These are phyloP conservation scores for Holotrichia oblita DNA, from an alignment of 1,140 invertebrate species.

Conservation along the genomic window DNA sequence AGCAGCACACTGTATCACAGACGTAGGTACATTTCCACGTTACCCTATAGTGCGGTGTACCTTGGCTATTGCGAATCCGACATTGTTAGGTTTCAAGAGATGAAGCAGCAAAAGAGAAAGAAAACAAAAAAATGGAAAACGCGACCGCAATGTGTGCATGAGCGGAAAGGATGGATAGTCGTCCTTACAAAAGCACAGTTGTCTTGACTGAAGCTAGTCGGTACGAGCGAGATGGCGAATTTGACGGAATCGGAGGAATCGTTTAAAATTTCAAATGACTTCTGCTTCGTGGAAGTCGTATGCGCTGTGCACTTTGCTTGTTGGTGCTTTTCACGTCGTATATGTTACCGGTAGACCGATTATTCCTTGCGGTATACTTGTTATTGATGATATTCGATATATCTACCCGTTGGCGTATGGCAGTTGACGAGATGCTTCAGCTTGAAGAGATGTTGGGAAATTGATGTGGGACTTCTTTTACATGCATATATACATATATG, in stretches of 20 bases:
- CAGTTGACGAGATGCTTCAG: neutral
- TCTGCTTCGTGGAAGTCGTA: neutral
- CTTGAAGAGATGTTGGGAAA: no score
- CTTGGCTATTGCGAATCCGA: neutral
- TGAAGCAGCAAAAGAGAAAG: constrained; percentile 3
- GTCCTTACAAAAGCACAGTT: no score
- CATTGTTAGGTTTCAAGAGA: neutral
- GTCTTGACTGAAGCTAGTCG: no score
- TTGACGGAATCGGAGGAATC: neutral
- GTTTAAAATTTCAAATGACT: neutral
- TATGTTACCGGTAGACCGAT: neutral
- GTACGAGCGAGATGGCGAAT: neutral
- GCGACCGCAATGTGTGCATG: no score
- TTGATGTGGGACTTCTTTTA: no score
- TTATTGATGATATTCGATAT: no score
- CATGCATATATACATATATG: no score
- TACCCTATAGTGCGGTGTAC: neutral
- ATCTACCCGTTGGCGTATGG: no score
- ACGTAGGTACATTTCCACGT: neutral
- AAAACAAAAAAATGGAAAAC: no score
- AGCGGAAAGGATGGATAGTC: no score
- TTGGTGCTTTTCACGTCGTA: neutral
- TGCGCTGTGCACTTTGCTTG: neutral
- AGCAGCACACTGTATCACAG: neutral
- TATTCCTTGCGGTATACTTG: neutral